These are phyloP conservation scores for Paralvinella palmiformis DNA, from an alignment of 1,140 invertebrate species.

Conservation along the genomic window DNA sequence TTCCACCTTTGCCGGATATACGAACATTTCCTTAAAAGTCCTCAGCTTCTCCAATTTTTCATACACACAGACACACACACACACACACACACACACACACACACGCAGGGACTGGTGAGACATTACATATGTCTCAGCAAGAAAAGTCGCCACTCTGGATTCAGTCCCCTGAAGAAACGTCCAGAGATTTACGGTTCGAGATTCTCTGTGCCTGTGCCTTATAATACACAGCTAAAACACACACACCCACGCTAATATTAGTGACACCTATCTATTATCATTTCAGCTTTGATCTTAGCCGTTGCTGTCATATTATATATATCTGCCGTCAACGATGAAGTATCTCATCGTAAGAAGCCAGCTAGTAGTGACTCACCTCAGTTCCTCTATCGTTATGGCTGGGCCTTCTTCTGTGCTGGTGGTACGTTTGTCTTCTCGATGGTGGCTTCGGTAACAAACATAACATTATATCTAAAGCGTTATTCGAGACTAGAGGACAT, in stretches of 20 bases:
- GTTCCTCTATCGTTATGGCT: conserved; percentile 38
- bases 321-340: conserved; percentile 41
- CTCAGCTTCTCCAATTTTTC: not conserved
- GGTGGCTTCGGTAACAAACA: conserved; percentile 31
- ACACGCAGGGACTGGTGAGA: not conserved
- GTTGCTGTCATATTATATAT: conserved; percentile 42
- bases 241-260: not conserved
- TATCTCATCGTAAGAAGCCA: conserved; percentile 27
- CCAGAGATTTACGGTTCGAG: not conserved
- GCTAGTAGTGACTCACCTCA: conserved; percentile 18
- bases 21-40: not conserved
- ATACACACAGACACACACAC: not conserved
- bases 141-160: not conserved
- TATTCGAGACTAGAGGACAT: conserved; percentile 22
- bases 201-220: not conserved
- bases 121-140: not conserved
- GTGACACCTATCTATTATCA: not conserved
- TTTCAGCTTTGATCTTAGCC: conserved; percentile 36
- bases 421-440: conserved; percentile 31
- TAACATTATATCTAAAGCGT: conserved; percentile 33
- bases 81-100: not conserved
- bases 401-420: conserved; percentile 38
- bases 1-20: too few relatives aligned
- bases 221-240: too few relatives aligned
- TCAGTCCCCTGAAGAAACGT: not conserved